A percentile compares a stretch with the other conserved stretches of the same genome.
Evolutionary conservation across 23 tunicate species (phyloP).

Genomic region (Oikopleura vanhoeffeni): DNA sequence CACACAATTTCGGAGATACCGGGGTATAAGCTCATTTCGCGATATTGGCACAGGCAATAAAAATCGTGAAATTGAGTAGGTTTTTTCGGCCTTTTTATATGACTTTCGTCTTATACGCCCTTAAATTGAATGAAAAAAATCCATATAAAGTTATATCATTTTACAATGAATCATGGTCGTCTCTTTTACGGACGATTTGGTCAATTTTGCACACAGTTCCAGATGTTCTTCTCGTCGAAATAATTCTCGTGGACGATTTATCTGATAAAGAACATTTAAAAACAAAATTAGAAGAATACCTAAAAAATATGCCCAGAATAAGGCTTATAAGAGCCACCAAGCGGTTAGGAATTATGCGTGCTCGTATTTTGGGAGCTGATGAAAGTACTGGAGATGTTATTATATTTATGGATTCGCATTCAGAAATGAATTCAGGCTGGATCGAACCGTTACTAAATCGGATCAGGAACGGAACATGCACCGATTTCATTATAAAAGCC

Average conservation of each 20-base stretch:
- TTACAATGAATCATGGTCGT: slow-evolving; percentile 53
- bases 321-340: slow-evolving; percentile 22
- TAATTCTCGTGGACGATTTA: slow-evolving; percentile 59
- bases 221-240: slow-evolving; percentile 31
- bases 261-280: slow-evolving; percentile 22
- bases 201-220: slow-evolving; percentile 78
- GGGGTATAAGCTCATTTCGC: no score
- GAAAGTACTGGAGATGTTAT: slow-evolving; percentile 62
- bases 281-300: not conserved
- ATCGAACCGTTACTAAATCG: no score
- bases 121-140: no score
- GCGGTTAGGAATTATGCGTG: slow-evolving; percentile 34
- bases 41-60: no score
- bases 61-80: no score
- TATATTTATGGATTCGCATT: slow-evolving; percentile 72
- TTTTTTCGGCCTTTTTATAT: no score
- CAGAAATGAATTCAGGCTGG: slow-evolving; percentile 45
- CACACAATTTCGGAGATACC: no score
- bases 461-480: no score
- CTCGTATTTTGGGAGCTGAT: slow-evolving; percentile 38
- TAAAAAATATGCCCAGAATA: slow-evolving; percentile 30
- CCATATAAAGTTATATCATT: slow-evolving; percentile 52
- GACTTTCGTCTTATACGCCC: no score
- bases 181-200: slow-evolving; percentile 60
- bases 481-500: no score